Conservation (phyloP, 2,888 invertebrate species). For the Himalopsyche japonica region DNA sequence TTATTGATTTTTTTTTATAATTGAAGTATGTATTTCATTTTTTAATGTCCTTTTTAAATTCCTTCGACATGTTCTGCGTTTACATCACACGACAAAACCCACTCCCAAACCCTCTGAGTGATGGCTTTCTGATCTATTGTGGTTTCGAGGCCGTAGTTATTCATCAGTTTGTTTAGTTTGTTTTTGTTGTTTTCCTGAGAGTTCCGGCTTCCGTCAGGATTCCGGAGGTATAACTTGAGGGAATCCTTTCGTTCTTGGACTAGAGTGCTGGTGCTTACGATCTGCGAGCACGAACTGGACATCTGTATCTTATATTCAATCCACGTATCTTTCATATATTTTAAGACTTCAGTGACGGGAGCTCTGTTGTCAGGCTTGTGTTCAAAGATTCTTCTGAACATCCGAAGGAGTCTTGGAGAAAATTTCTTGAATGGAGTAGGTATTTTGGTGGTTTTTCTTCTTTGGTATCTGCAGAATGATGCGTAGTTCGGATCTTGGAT, state of each 20-base stretch:
- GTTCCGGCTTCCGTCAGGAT: conserved; percentile 56
- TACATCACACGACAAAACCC: conserved; percentile 64
- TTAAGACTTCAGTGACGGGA: conserved; percentile 61
- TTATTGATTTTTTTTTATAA: neutral
- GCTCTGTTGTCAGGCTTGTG: conserved; percentile 69
- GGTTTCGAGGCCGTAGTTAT: conserved; percentile 66
- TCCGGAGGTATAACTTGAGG: conserved; percentile 53
- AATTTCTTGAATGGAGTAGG: conserved; percentile 65
- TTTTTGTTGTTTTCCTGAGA: conserved; percentile 60
- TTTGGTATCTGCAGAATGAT: conserved; percentile 68
- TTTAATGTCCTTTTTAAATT: neutral
- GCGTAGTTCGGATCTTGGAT: conserved; percentile 72
- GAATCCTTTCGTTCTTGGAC: conserved; percentile 54
- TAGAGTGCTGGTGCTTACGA: conserved; percentile 44
- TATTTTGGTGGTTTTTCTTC: conserved; percentile 63
- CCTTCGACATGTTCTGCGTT: conserved; percentile 26
- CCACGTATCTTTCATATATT: conserved; percentile 66
- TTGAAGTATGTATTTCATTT: neutral
- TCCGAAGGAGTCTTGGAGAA: conserved; percentile 68
- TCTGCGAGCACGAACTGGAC: conserved; percentile 56
- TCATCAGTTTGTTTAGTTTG: conserved; percentile 58
- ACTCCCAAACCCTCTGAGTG: conserved; percentile 67
- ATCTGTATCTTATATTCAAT: conserved; percentile 57
- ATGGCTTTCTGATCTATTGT: conserved; percentile 65
- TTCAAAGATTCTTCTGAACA: conserved; percentile 71